Base-by-base conservation (phyloP, 2,113 vertebrate genomes). In the Barbus barbus region DNA sequence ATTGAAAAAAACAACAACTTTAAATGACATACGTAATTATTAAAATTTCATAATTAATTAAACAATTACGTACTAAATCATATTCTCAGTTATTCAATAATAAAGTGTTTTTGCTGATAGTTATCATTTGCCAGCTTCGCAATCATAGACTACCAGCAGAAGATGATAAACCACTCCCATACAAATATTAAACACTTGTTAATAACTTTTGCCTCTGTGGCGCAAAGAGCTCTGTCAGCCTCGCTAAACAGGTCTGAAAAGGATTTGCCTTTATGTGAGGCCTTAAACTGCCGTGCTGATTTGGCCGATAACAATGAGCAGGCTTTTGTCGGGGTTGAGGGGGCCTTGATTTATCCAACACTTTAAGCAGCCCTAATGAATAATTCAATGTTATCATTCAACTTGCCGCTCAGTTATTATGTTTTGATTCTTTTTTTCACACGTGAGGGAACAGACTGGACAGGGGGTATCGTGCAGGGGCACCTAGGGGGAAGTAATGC, bases 301-400 rank as follows among this genome's bases (percentile, higher is more conserved):
- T 90, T 92, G 89, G 91, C 71, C 77, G 76, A 13, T 89, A 86
- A 95, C 94, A 95, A 95, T 93, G 90, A 90, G 89, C 78, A 14
- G 81, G 90, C 92, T 94, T 69, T 96, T 96, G 93, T 95, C 92
- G 2, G 26, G 28, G 51, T 74, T 75, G 67, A 36, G 41, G 75
- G 85, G 90, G 90, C 91, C 90, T 87, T 91, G 95, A 94, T 96
- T 95, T 94, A 95, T 92, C 92, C 93, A 90, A 89, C 93, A 94
- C 92, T 95, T 95, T 93, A 95, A 91, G 86, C 87, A 90, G 90
- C 89, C 91, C 94, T 96, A 89, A 96, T 97, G 96, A 97, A 97
- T 97, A 95, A 97, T 97, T 97, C 96, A 97, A 92, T 94, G 94
- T 96, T 96, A 96, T 96, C 95, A 93, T 93, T 95, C 94, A 94